Evolutionary conservation across 2,888 invertebrate species (phyloP), one percentile per base, ranked within the genome.

Genomic region (Elegia similella): DNA sequence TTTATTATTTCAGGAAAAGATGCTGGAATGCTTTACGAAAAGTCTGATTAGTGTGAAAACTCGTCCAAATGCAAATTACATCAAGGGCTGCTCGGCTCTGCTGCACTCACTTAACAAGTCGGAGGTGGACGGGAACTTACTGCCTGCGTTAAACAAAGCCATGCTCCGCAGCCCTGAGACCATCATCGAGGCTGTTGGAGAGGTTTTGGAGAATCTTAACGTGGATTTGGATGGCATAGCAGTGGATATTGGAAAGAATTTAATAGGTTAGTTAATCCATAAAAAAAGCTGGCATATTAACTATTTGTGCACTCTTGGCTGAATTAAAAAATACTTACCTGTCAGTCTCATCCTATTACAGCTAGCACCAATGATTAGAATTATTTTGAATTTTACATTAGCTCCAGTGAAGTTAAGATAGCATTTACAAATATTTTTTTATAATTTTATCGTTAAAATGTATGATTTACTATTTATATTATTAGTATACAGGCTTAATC

Each of bases 81-180:
- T 97, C 55, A 87, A 91, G 60, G 94, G 94, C 0, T 95, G 95
- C 72, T 91, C 92, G 32, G 93, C 94, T 13, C 86, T 97, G 55
- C 86, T 98, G 23, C 92, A 89, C 13, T 87, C 93, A 57, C 80
- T 96, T 12, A 91, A 87, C 15, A 91, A 93, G 60, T 92, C 92
- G 0, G 96, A 96, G 55, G 97, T 98, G 69, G 94, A 95, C 72
- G 93, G 92, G 48, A 88, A 88, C 6, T 81, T 99, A 46, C 88
- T 98, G 61, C 98, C 98, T 0, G 95, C 97, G 1, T 88, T 98
- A 56, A 97, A 98, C 80, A 98, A 98, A 80, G 95, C 97, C 16
- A 95, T 99, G 94, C 90, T 99, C 30, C 92, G 99, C 54, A 98
- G 97, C 86, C 98, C 99, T 0, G 99, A 99, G 92, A 94, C 97